Evolutionary conservation across 2,797 vertebrate genomes (phyloP).

Genomic region (Danio kyathit): DNA sequence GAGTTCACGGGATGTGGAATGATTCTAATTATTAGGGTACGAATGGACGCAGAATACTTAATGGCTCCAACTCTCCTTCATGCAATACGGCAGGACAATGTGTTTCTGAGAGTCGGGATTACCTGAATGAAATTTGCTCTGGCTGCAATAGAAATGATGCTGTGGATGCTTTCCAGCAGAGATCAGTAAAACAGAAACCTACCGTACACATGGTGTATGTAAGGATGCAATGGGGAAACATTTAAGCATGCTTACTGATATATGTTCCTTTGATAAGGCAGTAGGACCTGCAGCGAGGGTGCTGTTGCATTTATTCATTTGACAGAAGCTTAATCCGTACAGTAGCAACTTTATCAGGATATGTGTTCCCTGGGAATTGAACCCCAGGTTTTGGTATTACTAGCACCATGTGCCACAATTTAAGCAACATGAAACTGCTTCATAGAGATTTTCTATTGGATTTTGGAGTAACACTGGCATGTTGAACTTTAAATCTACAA

Average conservation of each 20-base stretch:
- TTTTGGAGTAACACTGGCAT: background rate
- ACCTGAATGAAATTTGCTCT: constrained; percentile 37
- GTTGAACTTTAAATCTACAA: too few relatives aligned
- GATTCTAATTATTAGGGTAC: constrained; percentile 79
- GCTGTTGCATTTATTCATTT: background rate
- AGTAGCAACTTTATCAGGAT: background rate
- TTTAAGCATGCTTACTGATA: constrained; percentile 21
- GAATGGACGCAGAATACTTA: constrained; percentile 68
- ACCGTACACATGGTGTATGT: background rate
- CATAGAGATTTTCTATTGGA: background rate
- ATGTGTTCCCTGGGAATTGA: background rate
- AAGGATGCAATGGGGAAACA: background rate
- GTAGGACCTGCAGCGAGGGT: background rate
- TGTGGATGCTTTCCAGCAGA: constrained; percentile 24
- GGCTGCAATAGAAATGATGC: constrained; percentile 8
- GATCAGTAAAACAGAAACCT: constrained; percentile 9
- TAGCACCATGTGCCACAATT: background rate
- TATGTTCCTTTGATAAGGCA: constrained; percentile 8
- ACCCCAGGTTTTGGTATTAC: background rate
- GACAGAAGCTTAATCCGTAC: background rate
- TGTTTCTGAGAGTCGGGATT: constrained; percentile 30
- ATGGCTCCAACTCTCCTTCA: constrained; percentile 57
- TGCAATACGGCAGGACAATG: constrained; percentile 38
- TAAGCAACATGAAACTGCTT: background rate
- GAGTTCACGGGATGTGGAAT: constrained; percentile 76